Base-by-base conservation (phyloP, 2,888 invertebrate species). In the Tetragonisca angustula region DNA sequence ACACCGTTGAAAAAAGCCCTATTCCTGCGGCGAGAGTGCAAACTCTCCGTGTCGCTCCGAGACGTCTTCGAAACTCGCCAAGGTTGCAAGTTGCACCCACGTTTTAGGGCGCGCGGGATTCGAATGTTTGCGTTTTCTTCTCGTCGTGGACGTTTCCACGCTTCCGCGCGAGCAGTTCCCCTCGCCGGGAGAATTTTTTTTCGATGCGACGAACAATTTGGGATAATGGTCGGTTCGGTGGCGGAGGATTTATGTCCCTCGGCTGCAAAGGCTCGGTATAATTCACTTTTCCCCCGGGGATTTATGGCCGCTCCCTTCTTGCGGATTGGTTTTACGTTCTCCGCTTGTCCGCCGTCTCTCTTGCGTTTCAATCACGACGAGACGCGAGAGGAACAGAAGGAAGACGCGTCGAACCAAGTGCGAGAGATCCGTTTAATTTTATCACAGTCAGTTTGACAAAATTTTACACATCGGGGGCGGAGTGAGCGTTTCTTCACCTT, bases 21-120 rank as follows among this genome's bases (percentile, higher is more conserved):
- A 69, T 82, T 83, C 59, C 74, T 70, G 76, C 84, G 56, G 56
- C 59, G 49, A 75, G 79, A 72, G 75, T 81, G 67, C 81, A 76
- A 73, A 75, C 65, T 69, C 52, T 81, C 72, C 68, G 78, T 70
- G 70, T 67, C 76, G 73, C 70, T 78, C 36, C 36, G 24, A 73
- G 72, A 70, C 83, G 73, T 52, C 72, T 84, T 67, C 59, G 65
- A 52, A 65, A 68, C 74, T 69, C 71, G 24, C 0, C 56, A 62
- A 70, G 36, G 36, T 64, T 74, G 27, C 69, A 65, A 81, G 65
- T 79, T 71, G 67, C 69, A 65, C 43, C 43, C 84, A 9, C 52
- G n/a, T 61, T 74, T 64, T 4, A 19, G 49, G 11, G 11, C 19
- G 36, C 59, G 17, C n/a, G 81, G 52, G 50, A 80, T 68, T 49